Base-by-base conservation (phyloP, 2,113 vertebrate species). In the Hypocryptadius cinnamomeus region DNA sequence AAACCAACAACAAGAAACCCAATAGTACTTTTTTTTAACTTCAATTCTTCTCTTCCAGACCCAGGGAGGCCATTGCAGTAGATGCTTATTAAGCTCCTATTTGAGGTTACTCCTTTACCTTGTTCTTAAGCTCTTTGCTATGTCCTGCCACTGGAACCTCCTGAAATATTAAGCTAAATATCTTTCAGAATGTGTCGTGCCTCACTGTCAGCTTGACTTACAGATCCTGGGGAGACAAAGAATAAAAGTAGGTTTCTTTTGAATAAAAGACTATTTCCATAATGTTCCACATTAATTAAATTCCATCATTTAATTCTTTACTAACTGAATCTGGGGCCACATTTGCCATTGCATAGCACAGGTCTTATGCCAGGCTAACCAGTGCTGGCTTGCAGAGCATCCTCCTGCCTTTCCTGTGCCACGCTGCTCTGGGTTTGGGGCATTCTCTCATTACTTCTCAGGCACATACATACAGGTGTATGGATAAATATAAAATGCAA, bases 121-220 rank as follows among this genome's bases (percentile, higher is more conserved):
- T 65, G 7, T 22, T 79, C 72, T 78, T 42, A 50, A 82, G 31
- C 6, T 22, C 11, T 39, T 61, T 42, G 25, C 25, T 25, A 9
- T 28, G 14, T 59, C 42, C 30, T 68, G 23, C 60, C 4, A 1
- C 51, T 51, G 73, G 30, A 7, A 77, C 17, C 4, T n/a, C 28
- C 31, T 65, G 48, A 78, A 84, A 66, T 47, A 90, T 15, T 64
- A 44, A 64, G 33, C 13, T 40, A 57, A 72, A 76, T 13, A 15
- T 24, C 53, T 68, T 76, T 19, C 77, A 71, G 56, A 77, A 71
- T 1, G 2, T 0, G 0, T 27, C 0, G 0, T 56, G 39, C 15
- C 30, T 93, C 45, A 21, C 31, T 59, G 19, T 40, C 79, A 54
- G 60, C 61, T 86, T 76, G 57, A 76, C 56, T 71, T 79, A 51